Base-by-base conservation (phyloP, 2,888 invertebrate species). In the Nematopogon swammerdamellus region DNA sequence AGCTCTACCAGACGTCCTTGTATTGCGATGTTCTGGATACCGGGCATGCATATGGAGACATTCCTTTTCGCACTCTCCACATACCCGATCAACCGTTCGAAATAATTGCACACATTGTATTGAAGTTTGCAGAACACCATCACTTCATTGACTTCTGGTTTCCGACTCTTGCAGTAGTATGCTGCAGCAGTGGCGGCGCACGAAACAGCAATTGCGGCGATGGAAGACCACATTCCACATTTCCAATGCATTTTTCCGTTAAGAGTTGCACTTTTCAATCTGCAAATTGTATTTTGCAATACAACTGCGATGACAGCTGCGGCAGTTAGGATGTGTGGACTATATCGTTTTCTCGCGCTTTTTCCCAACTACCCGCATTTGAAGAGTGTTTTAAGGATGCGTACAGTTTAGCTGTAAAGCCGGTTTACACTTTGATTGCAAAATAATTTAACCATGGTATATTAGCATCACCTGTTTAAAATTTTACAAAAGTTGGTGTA, bases 91-190 rank as follows among this genome's bases (percentile, higher is more conserved):
- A 79, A 57, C 55, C 74, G 75, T 57, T 79, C 76, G 59, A 79
- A 79, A 60, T 69, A 77, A 58, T 73, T 71, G 54, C 65, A 68
- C 16, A 71, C 72, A 59, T 79, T 79, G 52, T 64, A 72, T 54
- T 79, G 77, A 47, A 79, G 60, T 62, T 79, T 77, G 59, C 77
- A 77, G 61, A 79, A 79, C 54, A 77, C 72, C 77, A 79, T 77
- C 50, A 79, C 77, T 65, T 79, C 76, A 57, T 79, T 77, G 52
- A 75, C 58, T 54, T 71, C 71, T 19, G 62, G 57, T 51, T 58
- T 68, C 49, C 75, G 67, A 54, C 64, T 70, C 59, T 63, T 73
- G 58, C 70, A 75, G 58, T 66, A 77, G 58, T 69, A 75, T 36
- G 73, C 74, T 45, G 75, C 77, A 42, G 72, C 75, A 10, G 50